Conservation (phyloP, 1,140 invertebrate species). For the Helicoverpa armigera region DNA sequence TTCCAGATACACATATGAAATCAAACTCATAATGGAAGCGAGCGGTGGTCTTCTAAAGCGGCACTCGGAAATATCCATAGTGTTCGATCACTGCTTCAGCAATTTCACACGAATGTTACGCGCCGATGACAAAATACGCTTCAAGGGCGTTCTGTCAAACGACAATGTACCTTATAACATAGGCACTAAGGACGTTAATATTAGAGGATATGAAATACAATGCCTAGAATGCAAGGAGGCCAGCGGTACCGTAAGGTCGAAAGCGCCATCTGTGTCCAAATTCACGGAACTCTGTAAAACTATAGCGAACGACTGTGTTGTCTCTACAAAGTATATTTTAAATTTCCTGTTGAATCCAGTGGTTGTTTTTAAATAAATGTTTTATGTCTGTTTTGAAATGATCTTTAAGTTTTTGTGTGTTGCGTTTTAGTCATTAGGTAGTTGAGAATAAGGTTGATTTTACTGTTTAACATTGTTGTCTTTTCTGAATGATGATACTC, state of each 20-base stretch:
- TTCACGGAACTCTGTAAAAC: slow-evolving; percentile 82
- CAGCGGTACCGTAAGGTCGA: slow-evolving; percentile 82
- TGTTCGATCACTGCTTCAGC: slow-evolving; percentile 89
- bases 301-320: slow-evolving; percentile 87
- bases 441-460: too few relatives aligned
- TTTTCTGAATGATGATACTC: too few relatives aligned
- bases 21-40: slow-evolving; percentile 90
- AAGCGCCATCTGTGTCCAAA: slow-evolving; percentile 78
- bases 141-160: slow-evolving; percentile 88
- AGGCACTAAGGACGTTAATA: slow-evolving; percentile 86
- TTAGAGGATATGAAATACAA: slow-evolving; percentile 89
- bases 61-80: slow-evolving; percentile 88
- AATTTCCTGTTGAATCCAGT: slow-evolving; percentile 93
- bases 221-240: slow-evolving; percentile 89
- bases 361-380: slow-evolving; percentile 89
- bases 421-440: neutral
- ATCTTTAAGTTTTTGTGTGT: slow-evolving; percentile 21
- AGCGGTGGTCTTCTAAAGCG: slow-evolving; percentile 88
- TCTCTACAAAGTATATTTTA: slow-evolving; percentile 90
- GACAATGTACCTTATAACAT: slow-evolving; percentile 82
- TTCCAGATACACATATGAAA: slow-evolving; percentile 90
- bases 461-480: too few relatives aligned
- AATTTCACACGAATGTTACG: slow-evolving; percentile 91
- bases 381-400: slow-evolving; percentile 30
- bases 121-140: slow-evolving; percentile 90